phyloP scores from a whole-genome alignment of 2,113 vertebrate species.

The Tiliqua scincoides region DNA sequence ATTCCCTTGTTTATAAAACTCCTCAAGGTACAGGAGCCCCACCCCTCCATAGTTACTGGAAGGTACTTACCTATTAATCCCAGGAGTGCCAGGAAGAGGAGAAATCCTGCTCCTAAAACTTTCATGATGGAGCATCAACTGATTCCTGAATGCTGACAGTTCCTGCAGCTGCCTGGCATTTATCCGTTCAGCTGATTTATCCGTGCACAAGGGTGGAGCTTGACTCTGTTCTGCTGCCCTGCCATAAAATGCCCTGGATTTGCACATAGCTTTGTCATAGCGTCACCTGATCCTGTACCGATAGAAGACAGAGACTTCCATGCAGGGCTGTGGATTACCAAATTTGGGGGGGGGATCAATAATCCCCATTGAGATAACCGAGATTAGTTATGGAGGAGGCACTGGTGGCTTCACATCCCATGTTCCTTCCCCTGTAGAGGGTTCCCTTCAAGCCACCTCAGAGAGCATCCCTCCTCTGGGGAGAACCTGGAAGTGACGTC shows the following conservation, averaged over 20 bases:
- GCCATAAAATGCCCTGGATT: not conserved
- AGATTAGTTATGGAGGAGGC: too few species aligned
- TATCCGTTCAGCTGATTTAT: not conserved
- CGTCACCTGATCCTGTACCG: not conserved
- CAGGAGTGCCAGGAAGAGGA: not conserved
- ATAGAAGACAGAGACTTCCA: not conserved
- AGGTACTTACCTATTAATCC: not conserved
- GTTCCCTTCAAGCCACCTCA: too few species aligned
- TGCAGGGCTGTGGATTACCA: too few species aligned
- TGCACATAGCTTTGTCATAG: not conserved
- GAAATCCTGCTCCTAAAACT: not conserved
- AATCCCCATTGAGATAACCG: too few species aligned
- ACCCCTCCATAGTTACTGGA: not conserved
- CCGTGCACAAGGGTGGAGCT: not conserved
- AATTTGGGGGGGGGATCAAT: too few species aligned
- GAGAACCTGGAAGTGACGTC: too few species aligned
- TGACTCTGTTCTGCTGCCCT: not conserved
- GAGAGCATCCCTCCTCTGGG: too few species aligned
- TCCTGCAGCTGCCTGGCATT: not conserved
- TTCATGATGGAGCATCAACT: not conserved
- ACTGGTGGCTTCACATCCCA: too few species aligned
- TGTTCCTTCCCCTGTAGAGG: too few species aligned
- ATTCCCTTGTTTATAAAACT: too few species aligned
- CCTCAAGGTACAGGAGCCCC: too few species aligned
- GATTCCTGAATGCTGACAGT: not conserved